phyloP scores from a whole-genome alignment of 2,113 vertebrate genomes.

The Conger conger region DNA sequence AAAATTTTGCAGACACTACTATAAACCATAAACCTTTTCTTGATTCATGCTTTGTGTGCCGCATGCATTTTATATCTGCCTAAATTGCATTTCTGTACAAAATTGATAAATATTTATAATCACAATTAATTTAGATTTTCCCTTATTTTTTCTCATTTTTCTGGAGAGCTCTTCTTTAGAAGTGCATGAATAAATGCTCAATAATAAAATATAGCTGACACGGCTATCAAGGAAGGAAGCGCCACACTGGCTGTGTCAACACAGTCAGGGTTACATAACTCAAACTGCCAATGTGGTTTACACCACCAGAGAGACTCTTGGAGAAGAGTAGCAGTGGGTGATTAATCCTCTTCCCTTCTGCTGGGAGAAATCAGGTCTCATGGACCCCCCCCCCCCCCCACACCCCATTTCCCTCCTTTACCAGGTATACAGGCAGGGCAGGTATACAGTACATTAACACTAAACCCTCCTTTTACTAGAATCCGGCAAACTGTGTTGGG shows the following conservation, averaged over 20 bases:
- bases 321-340: background rate
- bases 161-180: background rate
- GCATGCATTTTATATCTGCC: background rate
- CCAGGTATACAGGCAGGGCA: too few species aligned
- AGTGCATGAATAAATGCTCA: background rate
- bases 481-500: background rate
- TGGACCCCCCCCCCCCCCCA: too few species aligned
- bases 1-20: background rate
- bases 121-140: background rate
- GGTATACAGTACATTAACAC: background rate
- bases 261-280: constrained; percentile 5
- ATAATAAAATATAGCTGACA: background rate
- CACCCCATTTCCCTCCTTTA: too few species aligned
- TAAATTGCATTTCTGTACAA: background rate
- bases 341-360: background rate
- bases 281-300: constrained; percentile 13
- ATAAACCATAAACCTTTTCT: background rate
- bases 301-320: background rate
- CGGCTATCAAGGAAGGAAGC: background rate
- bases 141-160: background rate
- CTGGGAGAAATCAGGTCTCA: background rate
- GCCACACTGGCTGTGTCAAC: background rate
- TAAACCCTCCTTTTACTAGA: background rate
- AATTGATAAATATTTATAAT: too few species aligned
- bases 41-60: background rate